A percentile compares a stretch with the other conserved stretches of the same genome.
Conservation (phyloP, 2,113 vertebrate genomes). For the Apus apus region DNA sequence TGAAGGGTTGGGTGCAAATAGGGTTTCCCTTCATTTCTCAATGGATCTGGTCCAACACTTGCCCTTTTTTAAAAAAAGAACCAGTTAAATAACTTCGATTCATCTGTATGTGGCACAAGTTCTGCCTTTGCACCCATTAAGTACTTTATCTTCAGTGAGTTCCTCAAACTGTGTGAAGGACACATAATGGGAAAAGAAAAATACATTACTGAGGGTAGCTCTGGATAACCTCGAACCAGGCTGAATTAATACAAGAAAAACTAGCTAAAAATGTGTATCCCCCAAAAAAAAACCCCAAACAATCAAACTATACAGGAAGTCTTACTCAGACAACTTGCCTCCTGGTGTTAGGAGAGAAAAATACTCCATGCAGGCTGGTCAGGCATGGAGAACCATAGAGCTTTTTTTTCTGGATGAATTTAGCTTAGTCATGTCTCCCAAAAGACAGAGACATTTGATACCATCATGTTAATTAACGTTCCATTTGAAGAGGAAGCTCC, state of each 20-base stretch:
- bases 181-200: neutral
- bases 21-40: neutral
- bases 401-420: neutral
- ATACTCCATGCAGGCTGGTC: neutral
- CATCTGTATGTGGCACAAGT: neutral
- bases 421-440: neutral
- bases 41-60: neutral
- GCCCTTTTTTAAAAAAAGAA: neutral
- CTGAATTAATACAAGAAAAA: neutral
- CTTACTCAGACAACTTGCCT: neutral
- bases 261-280: neutral
- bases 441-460: neutral
- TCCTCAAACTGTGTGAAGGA: neutral
- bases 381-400: neutral
- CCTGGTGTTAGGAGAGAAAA: neutral
- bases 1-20: neutral
- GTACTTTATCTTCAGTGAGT: fast-evolving
- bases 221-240: neutral
- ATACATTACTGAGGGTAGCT: neutral
- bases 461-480: neutral
- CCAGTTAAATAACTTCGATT: neutral
- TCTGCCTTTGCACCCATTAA: neutral
- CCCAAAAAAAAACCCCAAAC: neutral
- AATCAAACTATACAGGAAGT: neutral
- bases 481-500: neutral